Base-by-base conservation (phyloP, 2,888 invertebrate species). In the Platycheirus albimanus region DNA sequence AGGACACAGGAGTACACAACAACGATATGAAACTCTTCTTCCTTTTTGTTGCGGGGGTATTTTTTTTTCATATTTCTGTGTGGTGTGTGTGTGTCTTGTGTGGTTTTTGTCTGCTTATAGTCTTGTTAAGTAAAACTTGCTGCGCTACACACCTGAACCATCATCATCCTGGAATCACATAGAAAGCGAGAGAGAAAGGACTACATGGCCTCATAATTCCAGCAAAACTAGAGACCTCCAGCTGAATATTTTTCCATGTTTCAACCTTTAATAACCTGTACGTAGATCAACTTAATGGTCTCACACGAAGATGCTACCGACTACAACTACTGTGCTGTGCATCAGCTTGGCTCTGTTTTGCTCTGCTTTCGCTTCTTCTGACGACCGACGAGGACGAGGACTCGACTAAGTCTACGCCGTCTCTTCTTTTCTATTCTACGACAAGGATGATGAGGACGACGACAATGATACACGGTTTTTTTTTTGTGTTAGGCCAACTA, bases 201-300 rank as follows among this genome's bases (percentile, higher is more conserved):
- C 77, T 13, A 49, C 63, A 69, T 36, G 28, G 66, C 52, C 52
- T 54, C 47, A 54, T 28, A 49, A 56, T 43, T 33, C 36, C 58
- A 15, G 10, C 45, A 4, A 8, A 67, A 38, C 36, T 47, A 54
- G 52, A 69, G 72, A 69, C 72, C 72, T 63, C 72, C 56, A 74
- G 72, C 63, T 63, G 78, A 78, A 83, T 72, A 74, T 72, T 77
- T 72, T 83, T 72, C 36, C 77, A 77, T 83, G 81, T 83, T 83
- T 83, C 81, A 83, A 83, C 78, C 78, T 83, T 83, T 83, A 83
- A 83, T 78, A 83, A 83, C 72, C 72, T 72, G 69, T 69, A 63
- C 69, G 69, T 83, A 83, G 83, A 78, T 83, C 72, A 83, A 83
- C 72, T 78, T 83, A 83, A 83, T 83, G 78, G 72, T 78, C 56